Base-by-base conservation (phyloP, 2,888 invertebrate genomes). In the Stenodera caucasica region DNA sequence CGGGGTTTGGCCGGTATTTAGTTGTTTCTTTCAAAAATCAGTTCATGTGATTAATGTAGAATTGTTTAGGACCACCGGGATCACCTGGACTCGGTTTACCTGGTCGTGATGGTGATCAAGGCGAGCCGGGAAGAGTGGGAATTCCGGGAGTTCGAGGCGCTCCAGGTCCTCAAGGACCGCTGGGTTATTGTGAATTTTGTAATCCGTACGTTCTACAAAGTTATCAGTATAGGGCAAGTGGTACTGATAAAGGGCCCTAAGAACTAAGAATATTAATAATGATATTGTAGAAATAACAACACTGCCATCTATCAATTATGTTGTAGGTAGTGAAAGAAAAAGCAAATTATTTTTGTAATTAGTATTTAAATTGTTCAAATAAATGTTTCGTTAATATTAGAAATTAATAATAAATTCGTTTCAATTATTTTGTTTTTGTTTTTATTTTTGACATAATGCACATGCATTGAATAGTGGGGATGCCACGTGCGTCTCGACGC, bases 31-130 rank as follows among this genome's bases (percentile, higher is more conserved):
- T 12, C 12, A 54, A 21, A 14, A 8, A 2, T 26, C 35, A 55
- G 18, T 12, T 40, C 9, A 55, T 21, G 37, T 11, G 2, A 32
- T 50, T 56, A 33, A 51, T 21, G 40, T 58, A 18, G 50, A 11
- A 59, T 53, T 63, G 69, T 72, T 49, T 76, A 80, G 91, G 91
- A 26, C 84, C 86, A n/a, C 82, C 86, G 8, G 94, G 94, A 2
- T 83, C 85, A 37, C 85, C 87, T 58, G 87, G 88, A 6, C 78
- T 85, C 63, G 88, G 88, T 18, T 63, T 82, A 26, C 84, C 86
- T 15, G 94, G 94, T n/a, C 83, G 90, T 74, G 83, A 85, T 37
- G 94, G 94, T 1, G 89, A 89, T 63, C 82, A 90, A 73, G 93
- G 93, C 8, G 89, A 90, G 70, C 80, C 88, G 5, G 93, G 92